Evolutionary conservation across 1,140 invertebrate species (phyloP).

Genomic region (Drosophila lacertosa): DNA sequence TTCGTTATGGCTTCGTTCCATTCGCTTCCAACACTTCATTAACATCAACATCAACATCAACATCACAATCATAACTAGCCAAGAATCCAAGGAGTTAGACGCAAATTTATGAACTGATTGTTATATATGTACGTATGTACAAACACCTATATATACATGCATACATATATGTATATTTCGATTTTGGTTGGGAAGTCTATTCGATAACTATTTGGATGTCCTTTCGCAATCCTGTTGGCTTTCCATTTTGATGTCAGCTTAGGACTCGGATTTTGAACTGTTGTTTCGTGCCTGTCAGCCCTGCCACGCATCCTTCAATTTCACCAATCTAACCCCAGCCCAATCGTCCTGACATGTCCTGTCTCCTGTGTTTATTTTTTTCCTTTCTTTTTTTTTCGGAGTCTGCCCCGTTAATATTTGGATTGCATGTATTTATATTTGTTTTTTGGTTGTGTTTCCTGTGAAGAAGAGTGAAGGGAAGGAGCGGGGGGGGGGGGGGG

Average conservation of each 20-base stretch:
- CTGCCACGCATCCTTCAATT: constrained; percentile 40
- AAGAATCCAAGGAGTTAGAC: constrained; percentile 3
- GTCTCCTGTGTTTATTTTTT: constrained; percentile 29
- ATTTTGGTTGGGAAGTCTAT: neutral
- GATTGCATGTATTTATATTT: constrained; percentile 73
- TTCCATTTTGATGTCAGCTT: constrained; percentile 39
- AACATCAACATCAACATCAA: constrained; percentile 44
- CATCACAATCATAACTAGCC: constrained; percentile 48
- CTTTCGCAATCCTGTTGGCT: constrained; percentile 34
- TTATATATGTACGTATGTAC: too few relatives aligned
- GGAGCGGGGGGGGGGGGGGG: neutral
- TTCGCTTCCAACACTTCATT: constrained; percentile 30
- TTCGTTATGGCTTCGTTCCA: constrained; percentile 14
- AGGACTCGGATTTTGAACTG: constrained; percentile 27
- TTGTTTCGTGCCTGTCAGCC: constrained; percentile 38
- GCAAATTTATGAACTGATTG: constrained; percentile 11
- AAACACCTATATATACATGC: too few relatives aligned
- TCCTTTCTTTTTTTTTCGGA: constrained; percentile 31
- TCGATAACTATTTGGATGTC: constrained; percentile 28
- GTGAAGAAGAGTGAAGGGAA: constrained; percentile 18
- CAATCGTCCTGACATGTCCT: neutral
- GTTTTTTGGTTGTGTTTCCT: constrained; percentile 56
- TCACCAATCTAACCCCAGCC: constrained; percentile 1
- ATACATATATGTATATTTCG: neutral
- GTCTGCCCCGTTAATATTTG: constrained; percentile 64